Conservation (phyloP, 1,140 invertebrate species). For the Trichonephila clavata region DNA sequence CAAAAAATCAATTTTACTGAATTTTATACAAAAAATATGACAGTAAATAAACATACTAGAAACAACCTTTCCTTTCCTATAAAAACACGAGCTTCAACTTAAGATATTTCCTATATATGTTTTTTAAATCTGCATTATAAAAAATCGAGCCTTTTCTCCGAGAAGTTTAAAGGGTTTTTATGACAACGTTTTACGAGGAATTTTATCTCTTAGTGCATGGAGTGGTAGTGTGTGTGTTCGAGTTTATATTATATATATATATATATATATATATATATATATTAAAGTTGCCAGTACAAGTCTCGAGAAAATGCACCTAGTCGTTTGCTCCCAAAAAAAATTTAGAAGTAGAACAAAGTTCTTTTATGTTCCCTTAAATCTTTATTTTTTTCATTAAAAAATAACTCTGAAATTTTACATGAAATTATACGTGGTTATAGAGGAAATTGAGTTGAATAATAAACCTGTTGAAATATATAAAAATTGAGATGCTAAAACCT, state of each 20-base stretch:
- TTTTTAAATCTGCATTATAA: constrained; percentile 24
- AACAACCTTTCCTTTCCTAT: neutral
- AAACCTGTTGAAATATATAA: too few relatives aligned
- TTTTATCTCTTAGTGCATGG: neutral
- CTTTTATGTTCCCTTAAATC: neutral
- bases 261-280: neutral
- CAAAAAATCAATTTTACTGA: too few relatives aligned
- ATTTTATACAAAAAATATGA: too few relatives aligned
- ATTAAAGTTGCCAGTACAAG: neutral
- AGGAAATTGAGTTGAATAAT: too few relatives aligned
- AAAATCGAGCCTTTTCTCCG: neutral
- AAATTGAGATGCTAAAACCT: too few relatives aligned
- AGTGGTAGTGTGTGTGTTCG: neutral
- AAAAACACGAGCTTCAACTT: neutral
- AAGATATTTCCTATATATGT: neutral
- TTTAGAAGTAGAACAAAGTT: neutral
- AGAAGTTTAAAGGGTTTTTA: neutral
- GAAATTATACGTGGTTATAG: too few relatives aligned
- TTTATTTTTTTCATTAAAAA: constrained; percentile 8
- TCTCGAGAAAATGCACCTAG: neutral
- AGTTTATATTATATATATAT: too few relatives aligned
- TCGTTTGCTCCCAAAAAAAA: neutral
- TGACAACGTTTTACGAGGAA: neutral
- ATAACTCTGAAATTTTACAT: too few relatives aligned
- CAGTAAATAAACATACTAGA: neutral